Conservation (phyloP, 2,797 vertebrate genomes). For the Schizopygopsis pylzovi region DNA sequence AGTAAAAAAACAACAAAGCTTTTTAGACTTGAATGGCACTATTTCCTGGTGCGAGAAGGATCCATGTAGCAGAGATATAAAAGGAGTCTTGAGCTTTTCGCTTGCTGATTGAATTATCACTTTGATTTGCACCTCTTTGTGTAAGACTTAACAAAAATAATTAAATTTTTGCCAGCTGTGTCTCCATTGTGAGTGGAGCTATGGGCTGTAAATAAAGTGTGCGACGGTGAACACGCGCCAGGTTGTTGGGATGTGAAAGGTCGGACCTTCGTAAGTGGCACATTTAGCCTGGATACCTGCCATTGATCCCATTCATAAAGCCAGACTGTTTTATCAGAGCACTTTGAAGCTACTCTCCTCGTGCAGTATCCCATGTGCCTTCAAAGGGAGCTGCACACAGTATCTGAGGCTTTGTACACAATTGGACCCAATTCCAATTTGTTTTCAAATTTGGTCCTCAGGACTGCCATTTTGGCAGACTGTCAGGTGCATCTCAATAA, state of each 20-base stretch:
- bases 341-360: constrained; percentile 77
- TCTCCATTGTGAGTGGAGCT: constrained; percentile 13
- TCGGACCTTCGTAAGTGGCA: constrained; percentile 24
- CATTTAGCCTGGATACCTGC: constrained; percentile 38
- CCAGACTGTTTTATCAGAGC: constrained; percentile 61
- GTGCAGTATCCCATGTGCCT: constrained; percentile 63
- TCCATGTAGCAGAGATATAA: neutral
- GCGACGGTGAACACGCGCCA: neutral
- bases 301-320: constrained; percentile 71
- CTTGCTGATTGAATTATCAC: constrained; percentile 1
- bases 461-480: neutral
- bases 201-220: constrained; percentile 4
- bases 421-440: neutral
- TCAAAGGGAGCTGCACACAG: constrained; percentile 49
- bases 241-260: constrained; percentile 32
- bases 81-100: constrained; percentile 1
- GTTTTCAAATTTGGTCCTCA: neutral
- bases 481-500: too few relatives aligned
- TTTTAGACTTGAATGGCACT: neutral
- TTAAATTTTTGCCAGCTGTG: constrained; percentile 18
- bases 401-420: neutral
- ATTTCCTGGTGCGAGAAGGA: neutral
- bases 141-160: constrained; percentile 8
- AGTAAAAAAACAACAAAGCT: neutral
- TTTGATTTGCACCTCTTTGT: constrained; percentile 32